Conservation (phyloP, 2,113 vertebrate genomes). For the Aythya baeri region DNA sequence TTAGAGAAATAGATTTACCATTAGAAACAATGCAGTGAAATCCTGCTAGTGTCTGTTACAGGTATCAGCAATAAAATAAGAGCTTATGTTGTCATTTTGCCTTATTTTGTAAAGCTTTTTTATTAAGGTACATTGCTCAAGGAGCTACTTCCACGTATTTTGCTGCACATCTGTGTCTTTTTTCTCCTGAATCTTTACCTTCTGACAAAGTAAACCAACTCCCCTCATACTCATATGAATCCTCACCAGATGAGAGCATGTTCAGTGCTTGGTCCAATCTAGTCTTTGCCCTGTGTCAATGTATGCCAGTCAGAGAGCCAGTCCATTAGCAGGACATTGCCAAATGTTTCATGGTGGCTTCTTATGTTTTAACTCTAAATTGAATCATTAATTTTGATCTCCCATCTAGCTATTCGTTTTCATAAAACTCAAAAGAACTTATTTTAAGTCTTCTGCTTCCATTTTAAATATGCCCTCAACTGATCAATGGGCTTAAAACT, state of each 20-base stretch:
- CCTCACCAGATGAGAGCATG: background rate
- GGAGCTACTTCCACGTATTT: background rate
- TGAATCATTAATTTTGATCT: background rate
- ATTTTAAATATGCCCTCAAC: background rate
- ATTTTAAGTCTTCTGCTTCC: background rate
- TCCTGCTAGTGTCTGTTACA: background rate
- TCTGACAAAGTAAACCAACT: background rate
- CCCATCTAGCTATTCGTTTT: background rate
- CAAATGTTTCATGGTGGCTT: background rate
- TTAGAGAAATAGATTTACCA: background rate
- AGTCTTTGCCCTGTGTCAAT: rapidly evolving
- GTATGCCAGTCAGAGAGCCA: rapidly evolving
- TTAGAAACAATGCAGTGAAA: background rate
- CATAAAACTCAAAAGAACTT: background rate
- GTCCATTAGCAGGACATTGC: background rate
- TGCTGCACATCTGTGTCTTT: background rate
- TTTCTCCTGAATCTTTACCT: background rate
- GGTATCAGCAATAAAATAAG: background rate
- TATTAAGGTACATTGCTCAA: background rate
- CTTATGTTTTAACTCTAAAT: background rate
- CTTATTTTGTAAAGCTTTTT: background rate
- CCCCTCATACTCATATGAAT: rapidly evolving
- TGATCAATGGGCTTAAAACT: background rate
- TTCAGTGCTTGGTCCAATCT: rapidly evolving
- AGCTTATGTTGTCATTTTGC: background rate